Evolutionary conservation across 2,888 invertebrate species (phyloP), one percentile per base, ranked within the genome.

Genomic region (Eilema griseolum): DNA sequence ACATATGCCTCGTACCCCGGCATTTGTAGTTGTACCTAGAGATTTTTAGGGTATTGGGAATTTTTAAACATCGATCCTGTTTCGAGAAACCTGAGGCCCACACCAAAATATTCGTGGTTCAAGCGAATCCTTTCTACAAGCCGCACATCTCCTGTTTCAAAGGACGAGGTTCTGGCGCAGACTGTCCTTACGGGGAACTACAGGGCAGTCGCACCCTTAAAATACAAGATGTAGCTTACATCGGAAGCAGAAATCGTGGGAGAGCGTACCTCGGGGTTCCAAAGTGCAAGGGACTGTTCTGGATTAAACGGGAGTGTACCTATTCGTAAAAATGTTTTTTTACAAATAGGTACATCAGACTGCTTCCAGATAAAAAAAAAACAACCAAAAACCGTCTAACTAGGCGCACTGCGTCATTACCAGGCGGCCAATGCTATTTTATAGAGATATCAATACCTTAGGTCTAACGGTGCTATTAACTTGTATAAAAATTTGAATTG

Each of bases 401-500:
- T 63, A 68, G 56, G 31, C 60, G 33, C 61, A 69, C 14, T 69
- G 69, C 69, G 69, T 52, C 69, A 28, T 52, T n/a, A 61, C 24
- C n/a, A 61, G 28, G 10, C 33, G 16, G 26, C 12, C 56, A 46
- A 31, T 28, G 33, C 28, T 20, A 52, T 57, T 68, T 64, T 52
- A 56, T 65, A 14, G 24, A 65, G 37, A 69, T 69, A 69, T 60
- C 4, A 64, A 60, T 52, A 57, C 33, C 59, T 33, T 7, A 60
- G 20, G n/a, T 31, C 31, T n/a, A 61, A 59, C 7, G 23, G 26
- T 14, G 57, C 57, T 7, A 59, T 24, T 26, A 59, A 26, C 57
- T 59, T 59, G 23, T 10, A 33, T 31, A 61, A 59, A 59, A 26
- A 28, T 61, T 8, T 59, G 4, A 59, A 28, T 59, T 26, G 11